Evolutionary conservation across 1,140 invertebrate species (phyloP).

Genomic region (Harpegnathos saltator): DNA sequence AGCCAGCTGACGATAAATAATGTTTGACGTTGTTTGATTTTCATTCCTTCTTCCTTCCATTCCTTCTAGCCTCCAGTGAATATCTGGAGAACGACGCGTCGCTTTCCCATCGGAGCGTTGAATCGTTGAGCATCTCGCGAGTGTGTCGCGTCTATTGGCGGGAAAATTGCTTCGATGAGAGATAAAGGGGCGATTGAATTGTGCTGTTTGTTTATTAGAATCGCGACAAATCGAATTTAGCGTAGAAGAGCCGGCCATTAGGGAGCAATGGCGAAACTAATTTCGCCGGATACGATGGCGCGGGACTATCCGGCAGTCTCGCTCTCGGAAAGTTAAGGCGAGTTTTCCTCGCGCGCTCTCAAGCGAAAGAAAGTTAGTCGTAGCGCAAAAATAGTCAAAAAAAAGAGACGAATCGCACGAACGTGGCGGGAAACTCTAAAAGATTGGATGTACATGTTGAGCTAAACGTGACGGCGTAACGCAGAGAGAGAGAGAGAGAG

Average conservation of each 20-base stretch:
- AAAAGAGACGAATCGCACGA: conserved; percentile 23
- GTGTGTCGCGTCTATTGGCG: background rate
- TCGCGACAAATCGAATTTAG: background rate
- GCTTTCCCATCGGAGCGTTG: background rate
- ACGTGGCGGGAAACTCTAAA: conserved; percentile 43
- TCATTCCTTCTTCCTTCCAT: no score
- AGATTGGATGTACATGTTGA: conserved; percentile 40
- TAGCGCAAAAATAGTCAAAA: conserved; percentile 39
- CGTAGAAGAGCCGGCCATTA: background rate
- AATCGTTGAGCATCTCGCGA: background rate
- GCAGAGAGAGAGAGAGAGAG: conserved; percentile 20
- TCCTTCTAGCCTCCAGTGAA: background rate
- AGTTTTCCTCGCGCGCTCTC: conserved; percentile 3
- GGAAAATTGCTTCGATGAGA: background rate
- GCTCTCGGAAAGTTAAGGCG: conserved; percentile 28
- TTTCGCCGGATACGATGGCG: conserved; percentile 27
- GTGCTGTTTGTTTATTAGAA: background rate
- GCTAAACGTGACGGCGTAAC: conserved; percentile 48
- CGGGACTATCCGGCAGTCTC: background rate
- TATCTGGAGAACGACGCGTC: background rate
- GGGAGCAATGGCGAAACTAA: background rate
- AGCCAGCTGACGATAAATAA: background rate
- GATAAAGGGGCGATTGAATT: background rate
- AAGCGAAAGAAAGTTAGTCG: conserved; percentile 26
- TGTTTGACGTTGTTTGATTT: conserved; percentile 18